Percentiles rank a stretch among this genome's conserved stretches.
phyloP scores from a whole-genome alignment of 2,888 invertebrate genomes.

The Ennomos fuscantarius region DNA sequence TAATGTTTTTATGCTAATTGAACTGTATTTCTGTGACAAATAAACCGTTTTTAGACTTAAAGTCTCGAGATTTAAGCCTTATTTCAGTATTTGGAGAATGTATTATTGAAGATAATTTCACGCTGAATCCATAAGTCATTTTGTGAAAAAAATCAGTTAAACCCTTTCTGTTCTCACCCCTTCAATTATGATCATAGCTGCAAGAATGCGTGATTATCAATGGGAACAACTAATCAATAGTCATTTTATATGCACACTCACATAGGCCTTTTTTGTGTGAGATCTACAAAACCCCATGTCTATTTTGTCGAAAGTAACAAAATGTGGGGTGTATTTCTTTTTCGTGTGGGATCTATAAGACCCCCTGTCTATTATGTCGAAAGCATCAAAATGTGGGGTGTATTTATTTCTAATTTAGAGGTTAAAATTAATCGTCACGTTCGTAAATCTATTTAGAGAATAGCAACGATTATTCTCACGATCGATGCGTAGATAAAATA shows the following conservation, averaged over 20 bases:
- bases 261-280: slow-evolving; percentile 3
- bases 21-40: too few relatives aligned
- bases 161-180: too few relatives aligned
- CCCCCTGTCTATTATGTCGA: slow-evolving; percentile 38
- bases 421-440: slow-evolving; percentile 51
- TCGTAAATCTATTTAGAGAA: slow-evolving; percentile 32
- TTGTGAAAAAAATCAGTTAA: too few relatives aligned
- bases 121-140: too few relatives aligned
- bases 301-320: slow-evolving; percentile 36
- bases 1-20: too few relatives aligned
- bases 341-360: not conserved
- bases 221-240: slow-evolving; percentile 47
- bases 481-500: slow-evolving; percentile 7
- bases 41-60: too few relatives aligned
- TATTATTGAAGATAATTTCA: too few relatives aligned
- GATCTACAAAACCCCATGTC: slow-evolving; percentile 23
- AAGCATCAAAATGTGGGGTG: slow-evolving; percentile 36
- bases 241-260: slow-evolving; percentile 20
- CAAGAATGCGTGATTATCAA: slow-evolving; percentile 34
- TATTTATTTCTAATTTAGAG: slow-evolving; percentile 40
- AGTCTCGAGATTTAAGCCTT: too few relatives aligned
- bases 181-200: too few relatives aligned
- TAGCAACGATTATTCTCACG: slow-evolving; percentile 49
- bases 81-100: too few relatives aligned
- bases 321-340: slow-evolving; percentile 33